Percentiles rank a stretch among this genome's conserved stretches.
phyloP scores from a whole-genome alignment of 2,113 vertebrate genomes.

The Alces alces region DNA sequence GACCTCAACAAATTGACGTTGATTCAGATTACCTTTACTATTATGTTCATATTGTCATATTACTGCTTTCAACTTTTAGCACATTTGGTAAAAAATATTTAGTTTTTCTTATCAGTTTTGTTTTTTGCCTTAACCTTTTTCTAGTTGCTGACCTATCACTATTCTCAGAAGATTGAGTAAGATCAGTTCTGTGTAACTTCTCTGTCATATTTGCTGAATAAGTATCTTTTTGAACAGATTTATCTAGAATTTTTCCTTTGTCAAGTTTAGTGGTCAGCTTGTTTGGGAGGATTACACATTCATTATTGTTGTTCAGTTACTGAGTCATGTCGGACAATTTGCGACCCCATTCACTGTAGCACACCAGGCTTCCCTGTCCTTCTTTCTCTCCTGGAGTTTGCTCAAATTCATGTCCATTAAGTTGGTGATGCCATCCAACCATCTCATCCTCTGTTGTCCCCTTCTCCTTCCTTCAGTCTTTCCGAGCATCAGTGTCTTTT shows the following conservation, averaged over 20 bases:
- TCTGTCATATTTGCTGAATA: not conserved
- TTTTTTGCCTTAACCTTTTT: not conserved
- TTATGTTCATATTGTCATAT: not conserved
- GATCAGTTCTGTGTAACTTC: not conserved
- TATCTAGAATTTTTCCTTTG: not conserved
- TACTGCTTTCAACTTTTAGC: not conserved
- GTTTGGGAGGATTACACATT: not conserved
- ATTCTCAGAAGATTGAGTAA: not conserved
- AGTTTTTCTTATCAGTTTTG: not conserved
- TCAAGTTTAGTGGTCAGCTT: constrained; percentile 18
- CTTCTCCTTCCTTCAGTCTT: not conserved
- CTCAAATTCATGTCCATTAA: not conserved
- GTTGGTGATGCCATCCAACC: not conserved
- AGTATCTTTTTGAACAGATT: constrained; percentile 3
- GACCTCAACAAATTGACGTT: not conserved
- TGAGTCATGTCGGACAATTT: not conserved
- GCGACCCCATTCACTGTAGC: not conserved
- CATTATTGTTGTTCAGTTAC: not conserved
- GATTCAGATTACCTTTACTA: not conserved
- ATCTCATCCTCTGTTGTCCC: not conserved
- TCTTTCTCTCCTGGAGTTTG: not conserved
- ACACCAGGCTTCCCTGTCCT: not conserved
- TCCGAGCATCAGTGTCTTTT: not conserved
- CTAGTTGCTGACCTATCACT: not conserved
- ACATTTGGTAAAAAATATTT: not conserved